Conservation (phyloP, 2,797 vertebrate genomes). For the Phoebastria nigripes region DNA sequence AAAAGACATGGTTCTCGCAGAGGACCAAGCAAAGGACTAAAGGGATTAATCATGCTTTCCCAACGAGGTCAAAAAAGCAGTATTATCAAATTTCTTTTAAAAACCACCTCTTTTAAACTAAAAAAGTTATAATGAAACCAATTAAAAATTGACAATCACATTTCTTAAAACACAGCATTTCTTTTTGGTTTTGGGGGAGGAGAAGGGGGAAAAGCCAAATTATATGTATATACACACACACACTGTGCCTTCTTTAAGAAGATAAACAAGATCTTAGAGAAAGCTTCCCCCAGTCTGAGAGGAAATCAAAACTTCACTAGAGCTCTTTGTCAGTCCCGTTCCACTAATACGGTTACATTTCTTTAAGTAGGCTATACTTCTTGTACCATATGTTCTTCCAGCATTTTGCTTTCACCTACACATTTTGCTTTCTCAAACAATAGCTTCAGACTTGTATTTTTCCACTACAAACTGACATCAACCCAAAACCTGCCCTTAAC, state of each 20-base stretch:
- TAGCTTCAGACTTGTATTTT: slow-evolving; percentile 2
- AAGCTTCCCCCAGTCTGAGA: background rate
- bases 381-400: background rate
- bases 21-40: background rate
- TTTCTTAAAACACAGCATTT: background rate
- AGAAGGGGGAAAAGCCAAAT: background rate
- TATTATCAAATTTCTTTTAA: background rate
- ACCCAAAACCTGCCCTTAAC: background rate
- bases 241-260: background rate
- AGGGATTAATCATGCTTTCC: background rate
- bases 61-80: background rate
- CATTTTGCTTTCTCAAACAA: background rate
- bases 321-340: background rate
- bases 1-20: background rate
- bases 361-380: background rate
- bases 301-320: background rate
- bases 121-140: background rate
- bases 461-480: background rate
- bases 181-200: background rate
- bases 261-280: background rate
- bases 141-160: background rate
- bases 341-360: background rate
- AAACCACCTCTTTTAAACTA: background rate
- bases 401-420: background rate
- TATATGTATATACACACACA: too few relatives aligned